phyloP scores from a whole-genome alignment of 2,113 vertebrate genomes.

The Cheilinus undulatus region DNA sequence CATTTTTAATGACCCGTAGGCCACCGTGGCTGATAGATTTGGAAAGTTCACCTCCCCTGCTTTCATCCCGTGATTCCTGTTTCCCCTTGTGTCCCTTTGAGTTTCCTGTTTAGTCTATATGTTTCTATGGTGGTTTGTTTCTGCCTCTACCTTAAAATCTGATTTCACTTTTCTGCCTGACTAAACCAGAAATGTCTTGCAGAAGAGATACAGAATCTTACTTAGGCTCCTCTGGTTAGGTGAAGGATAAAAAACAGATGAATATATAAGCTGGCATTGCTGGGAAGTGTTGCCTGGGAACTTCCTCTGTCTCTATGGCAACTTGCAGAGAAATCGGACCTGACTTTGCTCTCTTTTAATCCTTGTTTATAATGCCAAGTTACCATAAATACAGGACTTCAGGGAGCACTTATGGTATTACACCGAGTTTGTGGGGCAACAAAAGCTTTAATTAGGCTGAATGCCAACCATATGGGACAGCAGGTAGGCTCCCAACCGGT shows the following conservation, averaged over 20 bases:
- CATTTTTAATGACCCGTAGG: too few relatives aligned
- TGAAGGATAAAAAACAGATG: not conserved
- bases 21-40: too few relatives aligned
- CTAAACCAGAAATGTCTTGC: too few relatives aligned
- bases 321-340: conserved; percentile 66
- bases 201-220: too few relatives aligned
- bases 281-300: conserved; percentile 64
- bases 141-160: too few relatives aligned
- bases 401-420: conserved; percentile 73
- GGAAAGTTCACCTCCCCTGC: too few relatives aligned
- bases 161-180: too few relatives aligned
- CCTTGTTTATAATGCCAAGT: conserved; percentile 81
- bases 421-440: conserved; percentile 71
- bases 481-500: conserved; percentile 72
- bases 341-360: conserved; percentile 63
- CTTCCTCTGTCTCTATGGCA: conserved; percentile 65
- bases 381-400: conserved; percentile 74
- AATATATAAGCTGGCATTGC: conserved; percentile 31
- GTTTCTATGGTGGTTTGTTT: too few relatives aligned
- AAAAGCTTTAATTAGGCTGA: conserved; percentile 79
- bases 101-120: too few relatives aligned
- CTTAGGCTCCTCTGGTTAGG: not conserved
- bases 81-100: too few relatives aligned
- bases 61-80: too few relatives aligned
- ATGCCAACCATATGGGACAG: conserved; percentile 78